Conservation (phyloP, 2,888 invertebrate species). For the Sesia apiformis region DNA sequence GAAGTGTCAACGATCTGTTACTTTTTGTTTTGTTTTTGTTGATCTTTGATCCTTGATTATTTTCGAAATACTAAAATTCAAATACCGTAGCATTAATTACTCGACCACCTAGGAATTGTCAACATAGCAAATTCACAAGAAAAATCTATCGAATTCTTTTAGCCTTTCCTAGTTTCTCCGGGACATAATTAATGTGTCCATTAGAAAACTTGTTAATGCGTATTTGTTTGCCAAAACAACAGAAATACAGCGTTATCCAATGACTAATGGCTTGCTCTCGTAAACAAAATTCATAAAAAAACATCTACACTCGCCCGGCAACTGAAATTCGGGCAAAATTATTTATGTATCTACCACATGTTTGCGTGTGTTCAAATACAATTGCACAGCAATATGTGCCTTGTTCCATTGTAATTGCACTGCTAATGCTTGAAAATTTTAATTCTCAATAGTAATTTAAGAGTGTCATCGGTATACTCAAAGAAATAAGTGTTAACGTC, state of each 20-base stretch:
- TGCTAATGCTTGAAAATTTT: not conserved
- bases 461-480: not conserved
- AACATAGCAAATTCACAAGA: too few species aligned
- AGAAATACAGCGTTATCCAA: constrained; percentile 1
- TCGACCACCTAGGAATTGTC: too few species aligned
- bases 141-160: too few species aligned
- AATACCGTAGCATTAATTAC: too few species aligned
- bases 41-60: constrained; percentile 10
- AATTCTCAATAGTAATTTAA: not conserved
- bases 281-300: constrained; percentile 17
- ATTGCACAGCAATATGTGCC: constrained; percentile 10
- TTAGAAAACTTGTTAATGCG: too few species aligned
- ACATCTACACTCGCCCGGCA: constrained; percentile 12
- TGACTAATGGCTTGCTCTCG: constrained; percentile 2
- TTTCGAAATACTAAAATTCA: too few species aligned
- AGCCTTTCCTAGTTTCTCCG: too few species aligned
- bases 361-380: constrained; percentile 10
- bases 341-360: constrained; percentile 28
- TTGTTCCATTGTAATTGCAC: constrained; percentile 8
- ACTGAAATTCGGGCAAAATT: constrained; percentile 23
- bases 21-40: constrained; percentile 35
- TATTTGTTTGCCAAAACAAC: too few species aligned
- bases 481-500: not conserved
- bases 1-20: constrained; percentile 18
- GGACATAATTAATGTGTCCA: too few species aligned